These are phyloP conservation scores for Silurus asotus DNA, from an alignment of 2,113 vertebrate species.

Conservation along the genomic window DNA sequence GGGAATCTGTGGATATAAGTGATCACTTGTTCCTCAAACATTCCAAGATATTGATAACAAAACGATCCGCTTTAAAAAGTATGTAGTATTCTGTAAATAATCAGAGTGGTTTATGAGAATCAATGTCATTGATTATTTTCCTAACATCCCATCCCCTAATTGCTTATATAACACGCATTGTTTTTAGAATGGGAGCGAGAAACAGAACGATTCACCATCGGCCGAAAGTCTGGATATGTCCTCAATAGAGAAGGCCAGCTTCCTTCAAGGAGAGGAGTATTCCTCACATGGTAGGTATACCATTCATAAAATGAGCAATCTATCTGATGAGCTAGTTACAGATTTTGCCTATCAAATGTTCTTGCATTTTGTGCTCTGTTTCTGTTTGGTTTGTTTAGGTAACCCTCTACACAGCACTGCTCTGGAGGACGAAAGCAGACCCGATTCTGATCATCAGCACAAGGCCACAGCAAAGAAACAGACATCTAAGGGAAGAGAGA, in stretches of 20 bases:
- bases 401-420: slow-evolving; percentile 61
- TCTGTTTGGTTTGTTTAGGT: slow-evolving; percentile 16
- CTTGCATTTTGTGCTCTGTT: not conserved
- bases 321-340: not conserved
- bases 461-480: not conserved
- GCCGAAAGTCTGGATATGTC: slow-evolving; percentile 47
- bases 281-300: slow-evolving; percentile 39
- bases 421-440: slow-evolving; percentile 54
- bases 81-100: not conserved
- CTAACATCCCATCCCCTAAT: not conserved
- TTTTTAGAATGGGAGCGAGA: not conserved
- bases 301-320: not conserved
- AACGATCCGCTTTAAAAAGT: not conserved
- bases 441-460: not conserved
- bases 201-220: not conserved
- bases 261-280: slow-evolving; percentile 51
- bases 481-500: not conserved
- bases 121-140: not conserved
- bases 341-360: not conserved
- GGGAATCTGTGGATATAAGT: not conserved
- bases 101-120: not conserved
- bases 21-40: not conserved
- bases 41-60: not conserved
- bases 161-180: not conserved
- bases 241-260: slow-evolving; percentile 58